These are phyloP conservation scores for Cololabis saira DNA, from an alignment of 2,113 vertebrate species.

Conservation along the genomic window DNA sequence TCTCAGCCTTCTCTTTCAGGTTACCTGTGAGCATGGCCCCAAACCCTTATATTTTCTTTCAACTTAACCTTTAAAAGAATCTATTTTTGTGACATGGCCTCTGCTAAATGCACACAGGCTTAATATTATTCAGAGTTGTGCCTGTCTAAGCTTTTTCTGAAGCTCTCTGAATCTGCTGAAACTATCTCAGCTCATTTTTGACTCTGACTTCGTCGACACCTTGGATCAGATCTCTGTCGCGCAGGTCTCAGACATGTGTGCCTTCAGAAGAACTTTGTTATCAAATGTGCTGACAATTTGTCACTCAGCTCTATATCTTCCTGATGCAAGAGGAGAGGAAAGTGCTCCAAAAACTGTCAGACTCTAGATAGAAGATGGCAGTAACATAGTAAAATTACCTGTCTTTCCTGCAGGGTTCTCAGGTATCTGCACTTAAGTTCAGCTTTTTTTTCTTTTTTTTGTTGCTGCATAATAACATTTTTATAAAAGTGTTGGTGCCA, in stretches of 20 bases:
- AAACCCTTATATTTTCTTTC: slow-evolving; percentile 20
- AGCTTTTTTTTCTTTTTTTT: too few species aligned
- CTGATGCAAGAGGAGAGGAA: slow-evolving; percentile 42
- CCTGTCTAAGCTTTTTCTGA: slow-evolving; percentile 51
- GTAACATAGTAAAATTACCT: not conserved
- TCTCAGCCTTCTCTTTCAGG: slow-evolving; percentile 6
- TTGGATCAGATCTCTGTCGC: slow-evolving; percentile 40
- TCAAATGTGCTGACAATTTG: slow-evolving; percentile 63
- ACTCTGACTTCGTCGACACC: slow-evolving; percentile 45
- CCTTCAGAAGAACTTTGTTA: slow-evolving; percentile 64
- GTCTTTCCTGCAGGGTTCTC: too few species aligned
- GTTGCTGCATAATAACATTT: too few species aligned
- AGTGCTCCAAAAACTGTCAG: slow-evolving; percentile 43
- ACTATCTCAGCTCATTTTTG: slow-evolving; percentile 33
- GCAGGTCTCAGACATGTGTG: slow-evolving; percentile 33
- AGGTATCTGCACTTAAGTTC: too few species aligned
- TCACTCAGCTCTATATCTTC: slow-evolving; percentile 56
- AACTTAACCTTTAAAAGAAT: slow-evolving; percentile 55
- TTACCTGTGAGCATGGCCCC: slow-evolving; percentile 15
- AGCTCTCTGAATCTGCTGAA: slow-evolving; percentile 41
- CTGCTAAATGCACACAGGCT: slow-evolving; percentile 48
- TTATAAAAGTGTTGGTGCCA: too few species aligned
- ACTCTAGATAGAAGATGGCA: slow-evolving; percentile 12
- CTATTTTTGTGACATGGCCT: slow-evolving; percentile 30
- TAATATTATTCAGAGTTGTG: slow-evolving; percentile 47